Conservation (phyloP, 2,888 invertebrate genomes). For the Drosophila kanekoi region DNA sequence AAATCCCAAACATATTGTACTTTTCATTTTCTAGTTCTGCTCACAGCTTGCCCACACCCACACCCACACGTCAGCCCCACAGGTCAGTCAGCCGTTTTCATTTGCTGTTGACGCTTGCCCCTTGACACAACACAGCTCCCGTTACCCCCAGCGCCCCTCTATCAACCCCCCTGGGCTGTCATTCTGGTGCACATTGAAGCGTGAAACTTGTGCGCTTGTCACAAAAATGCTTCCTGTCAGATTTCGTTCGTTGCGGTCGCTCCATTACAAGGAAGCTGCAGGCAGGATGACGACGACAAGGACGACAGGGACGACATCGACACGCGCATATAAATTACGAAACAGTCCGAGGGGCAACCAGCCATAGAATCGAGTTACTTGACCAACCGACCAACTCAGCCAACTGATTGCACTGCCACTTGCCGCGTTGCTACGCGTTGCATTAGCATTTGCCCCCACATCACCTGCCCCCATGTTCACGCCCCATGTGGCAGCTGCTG, state of each 20-base stretch:
- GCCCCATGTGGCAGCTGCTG: slow-evolving; percentile 37
- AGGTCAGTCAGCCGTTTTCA: slow-evolving; percentile 55
- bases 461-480: not conserved
- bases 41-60: not conserved
- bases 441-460: slow-evolving; percentile 43
- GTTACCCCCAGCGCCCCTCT: not conserved
- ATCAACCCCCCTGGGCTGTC: slow-evolving; percentile 28
- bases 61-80: too few relatives aligned
- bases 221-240: slow-evolving; percentile 84
- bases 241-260: slow-evolving; percentile 69
- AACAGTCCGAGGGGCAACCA: slow-evolving; percentile 52
- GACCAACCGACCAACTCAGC: slow-evolving; percentile 33
- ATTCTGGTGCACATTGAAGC: slow-evolving; percentile 76
- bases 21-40: slow-evolving; percentile 51
- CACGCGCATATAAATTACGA: slow-evolving; percentile 67
- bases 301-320: slow-evolving; percentile 30
- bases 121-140: slow-evolving; percentile 32
- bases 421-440: slow-evolving; percentile 29
- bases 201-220: slow-evolving; percentile 84
- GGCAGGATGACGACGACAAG: slow-evolving; percentile 10
- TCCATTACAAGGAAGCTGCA: slow-evolving; percentile 28
- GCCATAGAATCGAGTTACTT: slow-evolving; percentile 54
- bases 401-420: slow-evolving; percentile 39
- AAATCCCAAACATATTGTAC: slow-evolving; percentile 60
- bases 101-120: slow-evolving; percentile 52